Base-by-base conservation (phyloP, 2,797 vertebrate species). In the Cyprinodon diabolis region DNA sequence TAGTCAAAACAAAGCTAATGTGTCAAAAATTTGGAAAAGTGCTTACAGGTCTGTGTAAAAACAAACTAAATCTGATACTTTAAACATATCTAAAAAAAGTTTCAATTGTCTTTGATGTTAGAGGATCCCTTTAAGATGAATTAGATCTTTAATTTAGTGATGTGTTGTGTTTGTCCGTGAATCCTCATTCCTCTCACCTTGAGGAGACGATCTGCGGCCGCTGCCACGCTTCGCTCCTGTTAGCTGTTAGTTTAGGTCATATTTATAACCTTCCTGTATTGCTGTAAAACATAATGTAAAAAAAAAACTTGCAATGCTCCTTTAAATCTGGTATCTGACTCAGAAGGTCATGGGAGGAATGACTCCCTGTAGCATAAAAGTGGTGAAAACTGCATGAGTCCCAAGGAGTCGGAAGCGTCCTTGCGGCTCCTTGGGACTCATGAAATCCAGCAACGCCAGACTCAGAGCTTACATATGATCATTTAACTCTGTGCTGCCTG, bases 301-400 rank as follows among this genome's bases (percentile, higher is more conserved):
- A 62, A 21, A 9, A 19, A 30, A 43, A 43, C 40, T 3, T 43
- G 57, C 2, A 60, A 9, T 2, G 13, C 55, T 14, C 30, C 57
- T 19, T 60, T 37, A 37, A 37, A 19, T 37, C 3, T 3, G 58
- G 58, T 62, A 37, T 62, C 14, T 62, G 35, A 21, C 35, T 40
- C 58, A 60, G 58, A 60, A 60, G 58, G 58, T 60, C 58, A 60
- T 30, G 35, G 1, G 30, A 60, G 17, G 21, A 9, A 21, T 63
- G 57, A 60, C 17, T 12, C 4, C 60, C 17, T 63, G 60, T 17
- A 40, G 60, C 60, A 1, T 19, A 19, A 21, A 19, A 40, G 35
- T 40, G 58, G 58, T 62, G 60, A 37, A 62, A n/a, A 35, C 60
- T 63, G 60, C 60, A n/a, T n/a, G n/a, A n/a, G n/a, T n/a, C n/a